A percentile compares a stretch with the other conserved stretches of the same genome.
phyloP scores from a whole-genome alignment of 2,797 vertebrate species.

The Leuciscus waleckii region DNA sequence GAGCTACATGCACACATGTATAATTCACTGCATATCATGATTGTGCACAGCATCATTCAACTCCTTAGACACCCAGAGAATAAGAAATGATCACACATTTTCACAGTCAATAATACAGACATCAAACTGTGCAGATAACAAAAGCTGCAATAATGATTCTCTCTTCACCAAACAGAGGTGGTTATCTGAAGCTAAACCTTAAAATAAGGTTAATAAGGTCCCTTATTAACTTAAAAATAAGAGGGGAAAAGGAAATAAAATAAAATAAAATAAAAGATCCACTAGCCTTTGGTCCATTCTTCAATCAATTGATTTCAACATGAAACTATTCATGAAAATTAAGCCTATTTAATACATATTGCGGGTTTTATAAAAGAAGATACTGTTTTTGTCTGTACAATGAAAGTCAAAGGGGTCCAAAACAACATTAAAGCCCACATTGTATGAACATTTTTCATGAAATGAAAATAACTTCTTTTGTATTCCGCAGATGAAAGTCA shows the following conservation, averaged over 20 bases:
- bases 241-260: neutral
- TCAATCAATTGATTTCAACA: neutral
- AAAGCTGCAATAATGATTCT: neutral
- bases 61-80: neutral
- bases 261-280: neutral
- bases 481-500: neutral
- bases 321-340: neutral
- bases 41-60: constrained; percentile 2
- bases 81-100: neutral
- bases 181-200: neutral
- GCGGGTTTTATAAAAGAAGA: neutral
- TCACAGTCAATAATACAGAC: constrained; percentile 10
- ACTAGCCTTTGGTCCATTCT: neutral
- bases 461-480: neutral
- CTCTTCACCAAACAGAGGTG: neutral
- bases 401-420: neutral
- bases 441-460: neutral
- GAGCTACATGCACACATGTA: constrained; percentile 3
- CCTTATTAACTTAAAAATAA: neutral
- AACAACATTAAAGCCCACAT: constrained; percentile 9
- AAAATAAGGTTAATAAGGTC: too few relatives aligned
- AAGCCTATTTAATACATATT: neutral
- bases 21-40: constrained; percentile 7
- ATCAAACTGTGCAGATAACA: neutral
- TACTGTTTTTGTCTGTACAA: neutral